Evolutionary conservation across 2,888 invertebrate genomes (phyloP).

Genomic region (Campoplex capitator): DNA sequence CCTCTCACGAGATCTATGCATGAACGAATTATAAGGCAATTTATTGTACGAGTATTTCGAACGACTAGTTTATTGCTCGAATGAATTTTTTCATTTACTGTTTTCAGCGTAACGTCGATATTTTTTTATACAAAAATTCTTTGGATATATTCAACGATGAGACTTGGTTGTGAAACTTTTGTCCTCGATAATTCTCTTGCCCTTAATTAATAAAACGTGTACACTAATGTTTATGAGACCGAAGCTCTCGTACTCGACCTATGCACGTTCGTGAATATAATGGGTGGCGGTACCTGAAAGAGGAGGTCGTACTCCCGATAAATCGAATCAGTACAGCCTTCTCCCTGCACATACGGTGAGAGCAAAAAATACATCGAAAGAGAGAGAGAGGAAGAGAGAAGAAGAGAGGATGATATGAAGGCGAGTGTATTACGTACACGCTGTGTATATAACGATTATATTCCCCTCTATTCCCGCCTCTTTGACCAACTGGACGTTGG

Average conservation of each 20-base stretch:
- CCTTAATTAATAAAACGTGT: conserved; percentile 69
- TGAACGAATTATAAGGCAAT: neutral
- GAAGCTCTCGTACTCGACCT: conserved; percentile 37
- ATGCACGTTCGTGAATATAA: conserved; percentile 46
- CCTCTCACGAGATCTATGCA: neutral
- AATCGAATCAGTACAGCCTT: conserved; percentile 60
- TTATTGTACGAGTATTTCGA: neutral
- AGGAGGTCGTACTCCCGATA: conserved; percentile 69
- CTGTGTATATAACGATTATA: conserved; percentile 63
- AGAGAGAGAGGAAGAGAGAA: conserved; percentile 27
- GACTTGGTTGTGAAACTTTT: neutral
- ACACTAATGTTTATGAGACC: conserved; percentile 65
- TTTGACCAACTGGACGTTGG: conserved; percentile 22
- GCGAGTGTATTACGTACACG: conserved; percentile 60
- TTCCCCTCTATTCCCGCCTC: neutral
- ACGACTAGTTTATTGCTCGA: neutral
- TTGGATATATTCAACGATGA: neutral
- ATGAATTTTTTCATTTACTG: neutral
- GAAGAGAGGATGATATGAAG: conserved; percentile 46
- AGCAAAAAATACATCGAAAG: conserved; percentile 24
- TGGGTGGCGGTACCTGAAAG: conserved; percentile 66
- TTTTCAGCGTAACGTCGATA: neutral
- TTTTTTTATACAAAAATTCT: neutral
- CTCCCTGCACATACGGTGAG: conserved; percentile 33
- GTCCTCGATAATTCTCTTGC: conserved; percentile 49